phyloP scores from a whole-genome alignment of 2,888 invertebrate genomes.

The Ferdinandea cuprea region DNA sequence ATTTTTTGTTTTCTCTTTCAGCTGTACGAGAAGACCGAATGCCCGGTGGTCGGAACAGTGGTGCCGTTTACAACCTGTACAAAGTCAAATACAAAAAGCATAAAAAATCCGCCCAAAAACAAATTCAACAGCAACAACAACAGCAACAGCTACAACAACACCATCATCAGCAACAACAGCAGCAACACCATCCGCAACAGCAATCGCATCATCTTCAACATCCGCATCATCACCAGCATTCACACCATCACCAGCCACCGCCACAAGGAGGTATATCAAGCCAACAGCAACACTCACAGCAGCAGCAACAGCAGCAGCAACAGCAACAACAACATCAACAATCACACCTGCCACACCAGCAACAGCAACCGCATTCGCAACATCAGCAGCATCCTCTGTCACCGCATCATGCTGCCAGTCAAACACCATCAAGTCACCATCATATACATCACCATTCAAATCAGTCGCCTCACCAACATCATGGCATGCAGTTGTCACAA shows the following conservation, averaged over 20 bases:
- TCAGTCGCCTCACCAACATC: conserved; percentile 77
- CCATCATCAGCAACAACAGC: conserved; percentile 78
- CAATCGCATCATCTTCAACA: conserved; percentile 82
- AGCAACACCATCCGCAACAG: conserved; percentile 81
- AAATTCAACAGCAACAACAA: conserved; percentile 83
- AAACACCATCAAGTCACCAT: conserved; percentile 56
- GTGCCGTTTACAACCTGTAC: conserved; percentile 99
- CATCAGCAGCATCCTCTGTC: conserved; percentile 80
- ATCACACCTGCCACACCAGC: conserved; percentile 84
- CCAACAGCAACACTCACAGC: conserved; percentile 77
- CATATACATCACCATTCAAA: conserved; percentile 78
- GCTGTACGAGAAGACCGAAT: conserved; percentile 99
- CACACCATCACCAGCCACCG: conserved; percentile 81
- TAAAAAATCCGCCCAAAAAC: conserved; percentile 90
- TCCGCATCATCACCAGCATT: conserved; percentile 79
- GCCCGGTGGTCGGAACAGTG: conserved; percentile 99
- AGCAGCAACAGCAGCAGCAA: conserved; percentile 79
- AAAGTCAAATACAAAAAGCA: conserved; percentile 99
- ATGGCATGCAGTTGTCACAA: conserved; percentile 77
- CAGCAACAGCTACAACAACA: conserved; percentile 82
- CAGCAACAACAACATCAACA: conserved; percentile 78
- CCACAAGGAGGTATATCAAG: conserved; percentile 78
- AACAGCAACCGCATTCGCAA: conserved; percentile 77
- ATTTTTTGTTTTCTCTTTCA: conserved; percentile 79
- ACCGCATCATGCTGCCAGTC: conserved; percentile 77